Base-by-base conservation (phyloP, 2,113 vertebrate species). In the Sinocyclocheilus anophthalmus region DNA sequence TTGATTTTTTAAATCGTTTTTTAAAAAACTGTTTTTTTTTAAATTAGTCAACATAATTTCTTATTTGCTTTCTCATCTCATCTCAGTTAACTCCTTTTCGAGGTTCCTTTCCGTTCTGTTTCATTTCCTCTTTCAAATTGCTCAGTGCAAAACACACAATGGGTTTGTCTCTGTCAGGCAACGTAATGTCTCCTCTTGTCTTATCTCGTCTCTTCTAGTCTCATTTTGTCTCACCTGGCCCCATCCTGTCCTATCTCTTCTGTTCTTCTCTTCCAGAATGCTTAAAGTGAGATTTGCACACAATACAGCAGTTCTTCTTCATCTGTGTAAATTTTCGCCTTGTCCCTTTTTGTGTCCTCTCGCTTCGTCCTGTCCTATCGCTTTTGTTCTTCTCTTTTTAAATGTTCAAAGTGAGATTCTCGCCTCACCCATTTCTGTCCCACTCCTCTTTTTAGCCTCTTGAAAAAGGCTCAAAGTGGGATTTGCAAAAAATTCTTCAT, bases 81-180 rank as follows among this genome's bases (percentile, higher is more conserved):
- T 57, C 65, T 24, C 30, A 12, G 12, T 55, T 72, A 37, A 88
- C 75, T 67, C 78, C 22, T 53, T 76, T 76, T 85, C 78, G 8
- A 10, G 42, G 9, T 45, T 45, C 42, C 4, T 4, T 30, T 4
- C 16, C 67, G 9, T 70, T 70, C 67, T 2, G 2, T 75, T 11
- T 75, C 11, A 2, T 73, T 42, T 12, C 33, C 39, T 75, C 4
- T 45, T 75, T 1, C 37, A n/a, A 39, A 70, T 20, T 70, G 16
- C 65, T 69, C 30, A 69, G 8, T 33, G 7, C 14, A 69, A 73
- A 73, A 73, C 70, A 20, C 33, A 18, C 16, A 39, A 72, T 20
- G 7, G 0, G 8, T 22, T 70, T 26, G 8, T 72, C 8, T 10
- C 20, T 37, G 12, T 26, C 22, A 63, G 59, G 9, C 20, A 63